phyloP scores from a whole-genome alignment of 1,140 invertebrate species.

The Halesus radiatus region DNA sequence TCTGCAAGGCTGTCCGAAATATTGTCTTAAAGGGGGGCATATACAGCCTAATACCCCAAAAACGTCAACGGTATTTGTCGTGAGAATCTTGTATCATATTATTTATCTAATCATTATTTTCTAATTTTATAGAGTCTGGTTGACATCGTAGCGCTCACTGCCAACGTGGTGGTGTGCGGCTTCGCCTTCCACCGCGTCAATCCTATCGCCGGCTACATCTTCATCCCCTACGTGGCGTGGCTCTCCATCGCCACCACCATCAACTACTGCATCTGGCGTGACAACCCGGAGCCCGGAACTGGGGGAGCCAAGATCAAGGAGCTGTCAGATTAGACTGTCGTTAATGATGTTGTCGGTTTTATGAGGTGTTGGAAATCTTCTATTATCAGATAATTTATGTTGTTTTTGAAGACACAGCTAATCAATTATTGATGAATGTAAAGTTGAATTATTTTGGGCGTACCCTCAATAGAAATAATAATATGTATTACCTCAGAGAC shows the following conservation, averaged over 20 bases:
- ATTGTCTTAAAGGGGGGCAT: too few relatives aligned
- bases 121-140: conserved; percentile 76
- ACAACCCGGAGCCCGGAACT: conserved; percentile 68
- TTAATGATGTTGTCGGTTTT: neutral
- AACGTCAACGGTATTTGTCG: too few relatives aligned
- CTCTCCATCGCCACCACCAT: conserved; percentile 78
- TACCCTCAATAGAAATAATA: too few relatives aligned
- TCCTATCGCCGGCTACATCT: conserved; percentile 76
- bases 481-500: too few relatives aligned
- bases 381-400: too few relatives aligned
- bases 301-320: conserved; percentile 54
- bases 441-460: too few relatives aligned
- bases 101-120: conserved; percentile 55
- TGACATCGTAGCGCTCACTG: conserved; percentile 77
- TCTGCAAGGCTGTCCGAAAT: too few relatives aligned
- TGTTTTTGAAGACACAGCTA: too few relatives aligned
- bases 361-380: neutral
- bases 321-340: conserved; percentile 41
- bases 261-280: conserved; percentile 78
- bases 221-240: conserved; percentile 87
- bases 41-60: too few relatives aligned
- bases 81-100: too few relatives aligned
- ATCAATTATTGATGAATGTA: too few relatives aligned
- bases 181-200: conserved; percentile 79
- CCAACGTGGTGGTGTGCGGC: conserved; percentile 75